Conservation (phyloP, 2,113 vertebrate species). For the Theristicus caerulescens region DNA sequence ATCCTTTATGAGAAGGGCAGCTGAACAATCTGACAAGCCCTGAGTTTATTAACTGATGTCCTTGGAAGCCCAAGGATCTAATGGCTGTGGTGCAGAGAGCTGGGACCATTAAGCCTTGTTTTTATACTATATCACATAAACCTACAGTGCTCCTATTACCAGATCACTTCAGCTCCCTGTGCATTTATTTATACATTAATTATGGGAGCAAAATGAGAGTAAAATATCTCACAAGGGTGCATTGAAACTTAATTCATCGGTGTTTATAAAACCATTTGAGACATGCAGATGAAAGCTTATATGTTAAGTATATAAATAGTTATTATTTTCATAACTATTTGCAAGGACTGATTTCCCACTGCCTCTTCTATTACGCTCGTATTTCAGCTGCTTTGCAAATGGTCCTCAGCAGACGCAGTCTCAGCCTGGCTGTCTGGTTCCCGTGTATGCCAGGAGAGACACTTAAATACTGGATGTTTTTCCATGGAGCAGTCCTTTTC, state of each 20-base stretch:
- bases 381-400: not conserved
- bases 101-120: not conserved
- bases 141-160: not conserved
- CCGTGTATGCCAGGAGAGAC: not conserved
- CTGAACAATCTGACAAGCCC: not conserved
- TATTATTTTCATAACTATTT: not conserved
- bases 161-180: not conserved
- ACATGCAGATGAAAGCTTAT: not conserved
- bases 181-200: not conserved
- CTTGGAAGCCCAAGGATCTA: not conserved
- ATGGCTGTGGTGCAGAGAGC: not conserved
- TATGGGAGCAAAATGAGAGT: not conserved
- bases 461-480: not conserved
- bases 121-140: not conserved
- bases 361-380: not conserved
- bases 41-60: not conserved
- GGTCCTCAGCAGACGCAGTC: not conserved
- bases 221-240: not conserved
- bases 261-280: not conserved
- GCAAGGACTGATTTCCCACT: not conserved
- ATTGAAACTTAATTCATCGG: not conserved
- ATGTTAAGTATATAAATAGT: not conserved
- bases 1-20: not conserved
- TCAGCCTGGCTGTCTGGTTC: not conserved
- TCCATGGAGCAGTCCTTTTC: not conserved